Conservation (phyloP, 2,888 invertebrate species). For the Hirtodrosophila confusa region DNA sequence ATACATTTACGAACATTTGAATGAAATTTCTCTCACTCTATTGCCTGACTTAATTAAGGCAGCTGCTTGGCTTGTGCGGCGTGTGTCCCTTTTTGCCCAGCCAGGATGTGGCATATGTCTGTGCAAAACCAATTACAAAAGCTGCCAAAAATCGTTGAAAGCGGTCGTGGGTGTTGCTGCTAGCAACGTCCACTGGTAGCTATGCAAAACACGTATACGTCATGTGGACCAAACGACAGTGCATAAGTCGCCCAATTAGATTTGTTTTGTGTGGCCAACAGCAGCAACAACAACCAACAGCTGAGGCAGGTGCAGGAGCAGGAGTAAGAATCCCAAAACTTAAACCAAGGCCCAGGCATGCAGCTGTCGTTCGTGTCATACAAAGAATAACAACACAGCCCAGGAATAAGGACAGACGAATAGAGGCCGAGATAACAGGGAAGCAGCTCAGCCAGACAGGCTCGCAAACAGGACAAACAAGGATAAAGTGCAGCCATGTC, state of each 20-base stretch:
- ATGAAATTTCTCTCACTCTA: conserved; percentile 25
- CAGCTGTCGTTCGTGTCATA: conserved; percentile 32
- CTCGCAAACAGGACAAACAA: neutral
- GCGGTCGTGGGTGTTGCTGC: neutral
- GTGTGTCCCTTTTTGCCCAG: conserved; percentile 13
- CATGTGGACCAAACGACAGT: conserved; percentile 49
- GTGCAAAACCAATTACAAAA: conserved; percentile 64
- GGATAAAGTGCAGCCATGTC: conserved; percentile 14
- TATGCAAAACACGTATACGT: conserved; percentile 75
- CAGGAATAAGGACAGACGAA: neutral
- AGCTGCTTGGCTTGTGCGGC: conserved; percentile 10
- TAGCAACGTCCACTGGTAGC: conserved; percentile 13
- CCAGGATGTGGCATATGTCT: conserved; percentile 37
- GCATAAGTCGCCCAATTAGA: conserved; percentile 73
- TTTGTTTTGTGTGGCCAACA: conserved; percentile 37
- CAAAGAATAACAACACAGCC: conserved; percentile 29
- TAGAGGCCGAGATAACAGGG: neutral
- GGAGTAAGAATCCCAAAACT: conserved; percentile 11
- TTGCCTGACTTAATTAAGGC: conserved; percentile 56
- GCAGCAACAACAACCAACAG: neutral
- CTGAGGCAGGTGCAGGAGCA: neutral
- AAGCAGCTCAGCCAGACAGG: neutral
- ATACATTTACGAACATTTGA: conserved; percentile 11
- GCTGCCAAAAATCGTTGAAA: conserved; percentile 62
- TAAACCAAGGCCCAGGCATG: conserved; percentile 11